Conservation (phyloP, 2,888 invertebrate species). For the Epinotia demarniana region DNA sequence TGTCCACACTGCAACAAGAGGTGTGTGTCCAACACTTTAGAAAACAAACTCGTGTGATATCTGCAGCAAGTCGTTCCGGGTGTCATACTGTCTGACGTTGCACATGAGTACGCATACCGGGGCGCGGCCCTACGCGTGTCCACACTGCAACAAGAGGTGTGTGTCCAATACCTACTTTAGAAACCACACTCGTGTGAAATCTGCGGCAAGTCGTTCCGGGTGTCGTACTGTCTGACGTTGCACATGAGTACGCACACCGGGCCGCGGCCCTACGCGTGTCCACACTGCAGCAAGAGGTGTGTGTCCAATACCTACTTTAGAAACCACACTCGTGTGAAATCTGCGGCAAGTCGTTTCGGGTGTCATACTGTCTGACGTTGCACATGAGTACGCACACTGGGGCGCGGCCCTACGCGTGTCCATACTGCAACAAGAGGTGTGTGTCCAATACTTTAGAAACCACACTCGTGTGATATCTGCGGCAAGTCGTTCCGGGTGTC, state of each 20-base stretch:
- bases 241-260: slow-evolving; percentile 93
- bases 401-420: too few species aligned
- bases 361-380: too few species aligned
- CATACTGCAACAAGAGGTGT: too few species aligned
- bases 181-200: slow-evolving; percentile 92
- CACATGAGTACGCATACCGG: slow-evolving; percentile 93
- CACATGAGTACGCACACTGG: too few species aligned
- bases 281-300: slow-evolving; percentile 87
- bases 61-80: slow-evolving; percentile 92
- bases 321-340: too few species aligned
- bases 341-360: too few species aligned
- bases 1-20: slow-evolving; percentile 89
- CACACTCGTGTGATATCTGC: slow-evolving; percentile 91
- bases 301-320: not conserved
- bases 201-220: slow-evolving; percentile 92
- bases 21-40: slow-evolving; percentile 61
- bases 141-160: slow-evolving; percentile 87
- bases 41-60: slow-evolving; percentile 92
- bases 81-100: slow-evolving; percentile 91
- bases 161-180: slow-evolving; percentile 55
- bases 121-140: slow-evolving; percentile 90
- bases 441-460: too few species aligned
- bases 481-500: slow-evolving; percentile 92
- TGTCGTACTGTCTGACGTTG: slow-evolving; percentile 91
- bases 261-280: slow-evolving; percentile 90